Percentiles rank a stretch among this genome's conserved stretches.
phyloP scores from a whole-genome alignment of 2,888 invertebrate genomes.

The Cyrtodaria siliqua region DNA sequence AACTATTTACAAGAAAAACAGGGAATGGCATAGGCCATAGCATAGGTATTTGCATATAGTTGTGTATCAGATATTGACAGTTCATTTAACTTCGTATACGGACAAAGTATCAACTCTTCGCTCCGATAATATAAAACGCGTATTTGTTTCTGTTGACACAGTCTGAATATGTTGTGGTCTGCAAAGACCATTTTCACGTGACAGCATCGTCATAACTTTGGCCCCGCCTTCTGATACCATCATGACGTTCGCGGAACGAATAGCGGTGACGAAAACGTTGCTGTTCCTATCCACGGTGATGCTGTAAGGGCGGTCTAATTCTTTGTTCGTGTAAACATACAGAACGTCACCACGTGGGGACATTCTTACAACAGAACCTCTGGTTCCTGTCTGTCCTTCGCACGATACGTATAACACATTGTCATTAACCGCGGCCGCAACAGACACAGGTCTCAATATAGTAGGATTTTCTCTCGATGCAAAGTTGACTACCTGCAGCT shows the following conservation, averaged over 20 bases:
- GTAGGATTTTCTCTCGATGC: conserved; percentile 57
- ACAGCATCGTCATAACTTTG: conserved; percentile 38
- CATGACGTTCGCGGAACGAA: conserved; percentile 53
- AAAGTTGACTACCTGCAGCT: conserved; percentile 56
- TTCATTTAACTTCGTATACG: conserved; percentile 43
- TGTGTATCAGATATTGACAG: no score
- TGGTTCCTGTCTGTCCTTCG: conserved; percentile 62
- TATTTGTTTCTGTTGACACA: conserved; percentile 26
- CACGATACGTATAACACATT: conserved; percentile 51
- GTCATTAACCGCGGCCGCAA: conserved; percentile 30
- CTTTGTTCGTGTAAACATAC: conserved; percentile 52
- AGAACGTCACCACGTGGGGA: conserved; percentile 52
- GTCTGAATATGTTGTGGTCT: conserved; percentile 62
- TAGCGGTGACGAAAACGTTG: conserved; percentile 52
- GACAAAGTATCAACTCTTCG: conserved; percentile 49
- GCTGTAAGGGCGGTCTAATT: conserved; percentile 59
- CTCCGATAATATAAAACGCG: conserved; percentile 46
- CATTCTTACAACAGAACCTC: conserved; percentile 56
- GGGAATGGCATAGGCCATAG: no score
- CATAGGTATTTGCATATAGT: no score
- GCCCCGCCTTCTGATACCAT: conserved; percentile 47
- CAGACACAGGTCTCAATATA: conserved; percentile 58
- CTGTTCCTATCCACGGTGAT: conserved; percentile 48
- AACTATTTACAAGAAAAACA: no score
- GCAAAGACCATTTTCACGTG: conserved; percentile 51